Conservation (phyloP, 2,113 vertebrate species). For the Ancistrus triradiatus region DNA sequence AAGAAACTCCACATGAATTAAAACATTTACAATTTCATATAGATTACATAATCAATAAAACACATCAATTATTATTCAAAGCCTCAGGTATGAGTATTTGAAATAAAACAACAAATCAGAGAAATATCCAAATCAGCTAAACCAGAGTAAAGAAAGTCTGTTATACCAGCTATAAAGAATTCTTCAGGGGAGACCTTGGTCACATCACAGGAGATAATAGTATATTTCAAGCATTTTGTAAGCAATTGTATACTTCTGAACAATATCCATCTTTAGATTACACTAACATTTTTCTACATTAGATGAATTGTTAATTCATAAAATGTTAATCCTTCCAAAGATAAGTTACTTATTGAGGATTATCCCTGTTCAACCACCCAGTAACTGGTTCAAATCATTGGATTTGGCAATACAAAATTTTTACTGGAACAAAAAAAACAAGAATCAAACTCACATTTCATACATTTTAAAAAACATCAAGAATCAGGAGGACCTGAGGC, state of each 20-base stretch:
- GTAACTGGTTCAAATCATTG: neutral
- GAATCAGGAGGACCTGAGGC: neutral
- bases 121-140: neutral
- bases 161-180: neutral
- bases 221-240: neutral
- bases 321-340: too few species aligned
- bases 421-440: neutral
- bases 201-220: slow-evolving; percentile 1
- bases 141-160: neutral
- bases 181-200: neutral
- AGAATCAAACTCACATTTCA: neutral
- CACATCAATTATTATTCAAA: neutral
- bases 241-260: too few species aligned
- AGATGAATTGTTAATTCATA: too few species aligned
- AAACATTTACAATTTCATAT: neutral
- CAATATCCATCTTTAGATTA: too few species aligned
- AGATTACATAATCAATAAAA: neutral
- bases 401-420: neutral
- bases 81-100: neutral
- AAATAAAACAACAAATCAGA: neutral
- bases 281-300: too few species aligned
- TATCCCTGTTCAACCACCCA: neutral
- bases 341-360: neutral
- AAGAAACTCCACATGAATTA: neutral
- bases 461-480: neutral